Evolutionary conservation across 2,797 vertebrate genomes (phyloP).

Genomic region (Argentina silus): DNA sequence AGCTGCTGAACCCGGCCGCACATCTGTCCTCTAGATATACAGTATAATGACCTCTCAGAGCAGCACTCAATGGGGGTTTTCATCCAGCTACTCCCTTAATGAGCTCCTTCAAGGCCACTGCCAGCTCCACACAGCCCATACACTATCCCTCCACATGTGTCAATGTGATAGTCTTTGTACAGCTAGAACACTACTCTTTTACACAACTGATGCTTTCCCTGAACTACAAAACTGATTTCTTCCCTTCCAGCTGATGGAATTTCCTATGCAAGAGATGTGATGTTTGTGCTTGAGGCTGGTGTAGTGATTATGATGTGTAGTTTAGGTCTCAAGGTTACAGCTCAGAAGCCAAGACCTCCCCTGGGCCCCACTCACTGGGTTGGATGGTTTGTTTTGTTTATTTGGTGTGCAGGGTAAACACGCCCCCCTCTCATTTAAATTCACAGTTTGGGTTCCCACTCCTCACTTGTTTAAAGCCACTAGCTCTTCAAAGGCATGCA

Average conservation of each 20-base stretch:
- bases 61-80: slow-evolving; percentile 27
- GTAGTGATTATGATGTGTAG: slow-evolving; percentile 49
- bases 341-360: background rate
- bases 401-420: slow-evolving; percentile 65
- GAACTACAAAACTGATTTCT: slow-evolving; percentile 41
- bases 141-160: background rate
- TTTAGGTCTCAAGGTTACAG: slow-evolving; percentile 68
- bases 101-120: slow-evolving; percentile 38
- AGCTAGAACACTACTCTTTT: background rate
- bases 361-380: background rate
- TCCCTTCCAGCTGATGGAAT: slow-evolving; percentile 33
- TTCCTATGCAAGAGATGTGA: background rate
- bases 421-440: slow-evolving; percentile 39
- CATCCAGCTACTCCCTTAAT: slow-evolving; percentile 22
- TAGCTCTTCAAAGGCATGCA: background rate
- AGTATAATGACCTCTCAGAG: slow-evolving; percentile 51
- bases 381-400: slow-evolving; percentile 39
- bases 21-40: slow-evolving; percentile 62
- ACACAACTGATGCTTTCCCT: slow-evolving; percentile 31
- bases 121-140: slow-evolving; percentile 41
- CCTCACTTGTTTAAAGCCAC: background rate
- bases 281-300: slow-evolving; percentile 62
- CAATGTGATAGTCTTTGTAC: background rate
- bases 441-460: slow-evolving; percentile 45
- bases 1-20: slow-evolving; percentile 44